phyloP scores from a whole-genome alignment of 2,113 vertebrate genomes.

The Leucopsar rothschildi region DNA sequence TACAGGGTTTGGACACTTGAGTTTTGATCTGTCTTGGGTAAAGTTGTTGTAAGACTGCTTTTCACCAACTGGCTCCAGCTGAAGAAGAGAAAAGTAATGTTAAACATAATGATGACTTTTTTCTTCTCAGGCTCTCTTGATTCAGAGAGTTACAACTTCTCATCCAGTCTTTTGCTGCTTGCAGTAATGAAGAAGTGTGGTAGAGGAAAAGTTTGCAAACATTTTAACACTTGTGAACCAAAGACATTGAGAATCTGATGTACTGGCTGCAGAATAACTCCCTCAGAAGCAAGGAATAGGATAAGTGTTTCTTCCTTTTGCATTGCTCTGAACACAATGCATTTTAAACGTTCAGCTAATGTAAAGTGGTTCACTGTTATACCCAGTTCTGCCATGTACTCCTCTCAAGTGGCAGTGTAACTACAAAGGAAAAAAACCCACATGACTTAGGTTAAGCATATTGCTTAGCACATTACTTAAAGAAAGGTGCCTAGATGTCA shows the following conservation, averaged over 20 bases:
- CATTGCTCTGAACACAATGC: background rate
- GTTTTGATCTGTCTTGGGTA: slow-evolving; percentile 74
- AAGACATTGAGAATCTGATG: background rate
- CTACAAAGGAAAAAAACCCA: background rate
- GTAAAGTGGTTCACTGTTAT: background rate
- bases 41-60: slow-evolving; percentile 89
- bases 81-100: slow-evolving; percentile 22
- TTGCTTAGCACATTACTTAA: background rate
- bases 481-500: background rate
- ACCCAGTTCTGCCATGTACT: background rate
- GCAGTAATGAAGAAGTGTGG: background rate
- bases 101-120: background rate
- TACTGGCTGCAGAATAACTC: background rate
- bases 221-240: background rate
- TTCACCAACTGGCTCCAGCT: slow-evolving; percentile 87
- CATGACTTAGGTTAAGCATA: background rate
- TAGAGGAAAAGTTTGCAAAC: background rate
- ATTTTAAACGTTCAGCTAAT: background rate
- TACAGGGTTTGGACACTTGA: slow-evolving; percentile 86
- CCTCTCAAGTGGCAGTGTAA: background rate
- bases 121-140: background rate
- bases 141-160: background rate
- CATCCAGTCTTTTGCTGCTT: background rate
- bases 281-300: background rate
- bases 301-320: background rate